Percentiles rank a stretch among this genome's conserved stretches.
phyloP scores from a whole-genome alignment of 2,888 invertebrate genomes.

The Bellardia pandia region DNA sequence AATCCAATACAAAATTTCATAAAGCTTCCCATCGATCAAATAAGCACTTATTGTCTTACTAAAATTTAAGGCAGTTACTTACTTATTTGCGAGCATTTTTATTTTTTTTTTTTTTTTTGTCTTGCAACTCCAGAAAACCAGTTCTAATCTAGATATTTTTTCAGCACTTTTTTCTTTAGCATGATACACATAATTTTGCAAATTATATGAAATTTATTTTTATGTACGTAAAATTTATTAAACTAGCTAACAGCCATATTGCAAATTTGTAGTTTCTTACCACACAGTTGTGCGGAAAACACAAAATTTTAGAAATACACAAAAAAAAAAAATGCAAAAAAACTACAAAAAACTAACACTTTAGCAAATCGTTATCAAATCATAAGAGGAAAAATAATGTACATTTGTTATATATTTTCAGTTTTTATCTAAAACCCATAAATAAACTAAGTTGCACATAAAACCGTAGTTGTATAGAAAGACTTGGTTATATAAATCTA shows the following conservation, averaged over 20 bases:
- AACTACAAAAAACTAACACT: slow-evolving; percentile 56
- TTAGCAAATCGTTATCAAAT: slow-evolving; percentile 68
- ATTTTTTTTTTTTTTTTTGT: too few relatives aligned
- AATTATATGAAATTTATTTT: slow-evolving; percentile 69
- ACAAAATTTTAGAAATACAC: background rate
- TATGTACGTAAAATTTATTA: slow-evolving; percentile 56
- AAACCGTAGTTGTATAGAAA: background rate
- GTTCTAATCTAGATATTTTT: slow-evolving; percentile 54
- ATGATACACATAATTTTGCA: slow-evolving; percentile 60
- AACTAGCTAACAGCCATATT: slow-evolving; percentile 49
- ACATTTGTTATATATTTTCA: slow-evolving; percentile 63
- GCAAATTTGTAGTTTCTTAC: slow-evolving; percentile 33
- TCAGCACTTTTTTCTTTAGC: slow-evolving; percentile 2
- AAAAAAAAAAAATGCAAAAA: background rate
- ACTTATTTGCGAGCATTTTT: background rate
- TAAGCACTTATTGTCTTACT: slow-evolving; percentile 59
- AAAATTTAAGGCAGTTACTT: slow-evolving; percentile 48
- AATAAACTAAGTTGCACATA: slow-evolving; percentile 44
- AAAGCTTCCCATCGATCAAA: slow-evolving; percentile 65
- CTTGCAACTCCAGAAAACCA: slow-evolving; percentile 39
- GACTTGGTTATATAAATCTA: background rate
- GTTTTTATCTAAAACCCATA: slow-evolving; percentile 64
- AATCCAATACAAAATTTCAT: slow-evolving; percentile 48
- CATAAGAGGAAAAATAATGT: slow-evolving; percentile 41
- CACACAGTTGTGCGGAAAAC: slow-evolving; percentile 22